Conservation (phyloP, 2,797 vertebrate species). For the Kryptopterus vitreolus region DNA sequence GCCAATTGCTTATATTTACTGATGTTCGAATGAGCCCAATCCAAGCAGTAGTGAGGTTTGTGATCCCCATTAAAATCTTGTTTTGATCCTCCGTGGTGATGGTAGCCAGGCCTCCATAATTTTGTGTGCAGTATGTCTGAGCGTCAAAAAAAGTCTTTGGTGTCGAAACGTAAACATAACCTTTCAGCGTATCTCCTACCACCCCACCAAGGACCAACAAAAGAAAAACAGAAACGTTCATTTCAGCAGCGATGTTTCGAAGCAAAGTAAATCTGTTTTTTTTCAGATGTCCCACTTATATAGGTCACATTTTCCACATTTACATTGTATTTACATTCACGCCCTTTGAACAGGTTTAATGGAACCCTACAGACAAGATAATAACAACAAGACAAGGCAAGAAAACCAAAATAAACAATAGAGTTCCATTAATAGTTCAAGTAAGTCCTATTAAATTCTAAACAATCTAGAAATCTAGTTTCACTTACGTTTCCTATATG, state of each 20-base stretch:
- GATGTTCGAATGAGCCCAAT: neutral
- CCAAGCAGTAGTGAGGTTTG: neutral
- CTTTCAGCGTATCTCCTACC: neutral
- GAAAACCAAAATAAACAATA: too few relatives aligned
- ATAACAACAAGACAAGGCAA: neutral
- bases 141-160: neutral
- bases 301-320: neutral
- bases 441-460: too few relatives aligned
- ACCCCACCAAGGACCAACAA: neutral
- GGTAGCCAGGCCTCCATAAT: constrained; percentile 13
- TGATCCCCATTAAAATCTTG: too few relatives aligned
- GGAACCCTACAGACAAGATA: neutral
- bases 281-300: neutral
- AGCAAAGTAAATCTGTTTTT: neutral
- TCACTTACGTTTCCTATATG: neutral
- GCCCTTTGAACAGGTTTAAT: neutral
- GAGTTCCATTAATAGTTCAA: too few relatives aligned
- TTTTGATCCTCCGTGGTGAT: neutral
- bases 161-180: neutral
- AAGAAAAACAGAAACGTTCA: neutral
- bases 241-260: neutral
- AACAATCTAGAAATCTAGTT: neutral
- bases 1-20: neutral
- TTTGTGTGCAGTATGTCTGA: neutral
- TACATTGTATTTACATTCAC: constrained; percentile 1